Conservation (phyloP, 2,797 vertebrate genomes). For the Natrix natrix region DNA sequence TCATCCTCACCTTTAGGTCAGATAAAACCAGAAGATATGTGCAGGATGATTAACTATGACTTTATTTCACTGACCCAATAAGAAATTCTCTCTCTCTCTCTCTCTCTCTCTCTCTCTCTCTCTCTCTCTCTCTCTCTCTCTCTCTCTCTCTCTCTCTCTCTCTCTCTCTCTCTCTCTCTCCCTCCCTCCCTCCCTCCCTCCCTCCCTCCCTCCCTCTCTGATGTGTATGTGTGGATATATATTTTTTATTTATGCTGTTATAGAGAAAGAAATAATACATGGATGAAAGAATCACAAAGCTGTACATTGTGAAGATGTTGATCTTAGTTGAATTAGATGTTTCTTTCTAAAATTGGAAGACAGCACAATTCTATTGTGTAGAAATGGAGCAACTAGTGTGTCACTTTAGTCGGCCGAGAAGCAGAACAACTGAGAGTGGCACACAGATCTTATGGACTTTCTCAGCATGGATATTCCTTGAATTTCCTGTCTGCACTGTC, state of each 20-base stretch:
- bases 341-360: conserved; percentile 23
- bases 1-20: conserved; percentile 47
- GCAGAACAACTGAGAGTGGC: background rate
- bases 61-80: conserved; percentile 27
- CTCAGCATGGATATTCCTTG: conserved; percentile 30
- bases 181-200: no score
- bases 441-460: conserved; percentile 24
- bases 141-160: no score
- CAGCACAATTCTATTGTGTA: background rate
- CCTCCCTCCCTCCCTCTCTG: no score
- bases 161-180: rapidly evolving
- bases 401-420: background rate
- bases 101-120: no score
- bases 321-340: conserved; percentile 15
- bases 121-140: no score
- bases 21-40: conserved; percentile 42
- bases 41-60: conserved; percentile 17
- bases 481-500: conserved; percentile 54
- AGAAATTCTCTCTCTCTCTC: background rate
- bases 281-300: conserved; percentile 11
- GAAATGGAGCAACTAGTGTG: background rate
- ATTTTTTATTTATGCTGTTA: background rate
- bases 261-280: background rate
- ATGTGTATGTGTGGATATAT: background rate
- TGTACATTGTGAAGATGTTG: conserved; percentile 17